Evolutionary conservation across 2,888 invertebrate genomes (phyloP), one percentile per base, ranked within the genome.

Genomic region (Pachymerium ferrugineum): DNA sequence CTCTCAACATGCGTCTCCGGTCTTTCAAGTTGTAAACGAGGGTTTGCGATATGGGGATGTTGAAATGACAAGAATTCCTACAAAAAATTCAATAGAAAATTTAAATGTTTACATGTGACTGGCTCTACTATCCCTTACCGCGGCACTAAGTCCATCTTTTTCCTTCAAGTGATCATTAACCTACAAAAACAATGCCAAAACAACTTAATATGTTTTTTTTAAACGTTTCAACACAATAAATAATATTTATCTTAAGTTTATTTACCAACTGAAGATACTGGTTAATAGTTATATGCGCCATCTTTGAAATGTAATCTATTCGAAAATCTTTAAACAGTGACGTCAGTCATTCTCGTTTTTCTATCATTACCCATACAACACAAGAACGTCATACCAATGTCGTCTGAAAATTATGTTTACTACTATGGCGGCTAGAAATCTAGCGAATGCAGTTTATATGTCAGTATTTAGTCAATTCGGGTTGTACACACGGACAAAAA

Each of bases 1-100:
- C 89, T 87, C 78, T 89, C 88, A 1, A 92, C 89, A 28, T 88
- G 83, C 30, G 85, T 83, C 77, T 92, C 91, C 0, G 92, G 90
- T 78, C 87, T 87, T 76, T 89, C 89, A 12, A 90, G 84, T 75
- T 89, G 87, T 16, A 92, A 84, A 78, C 88, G 89, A 74, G 85
- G 85, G 79, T 89, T 91, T 70, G 85, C 85, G 3, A 89, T 88
- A 83, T 93, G 93, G 22, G 89, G 88, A 80, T 93, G 83, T 72
- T 81, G 80, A 76, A 85, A 82, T 0, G 83, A 83, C 74, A 85
- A 78, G 33, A 84, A 77, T 12, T 80, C 80, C 82, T 76, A 71
- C 12, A 42, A 72, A 71, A 75, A 28, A 19, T 30, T 70, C 3
- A 28, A 31, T 28, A n/a, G n/a, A n/a, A n/a, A n/a, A n/a, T 62